Base-by-base conservation (phyloP, 2,888 invertebrate species). In the Miltochrista miniata region DNA sequence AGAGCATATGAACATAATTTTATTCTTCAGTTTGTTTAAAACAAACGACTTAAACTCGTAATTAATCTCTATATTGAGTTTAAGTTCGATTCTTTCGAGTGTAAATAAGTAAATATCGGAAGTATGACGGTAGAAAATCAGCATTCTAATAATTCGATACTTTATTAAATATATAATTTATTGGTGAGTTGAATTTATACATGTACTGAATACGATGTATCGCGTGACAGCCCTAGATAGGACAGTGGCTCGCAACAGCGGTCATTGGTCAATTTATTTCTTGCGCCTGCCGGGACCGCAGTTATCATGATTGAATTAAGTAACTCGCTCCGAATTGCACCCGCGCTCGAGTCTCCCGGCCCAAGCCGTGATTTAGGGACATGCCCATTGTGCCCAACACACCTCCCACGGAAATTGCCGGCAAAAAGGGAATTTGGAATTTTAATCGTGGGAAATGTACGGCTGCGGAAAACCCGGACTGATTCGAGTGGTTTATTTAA, bases 231-330 rank as follows among this genome's bases (percentile, higher is more conserved):
- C 84, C 86, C 82, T 84, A 63, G 11, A 40, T 11, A 18, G n/a
- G 43, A 40, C 51, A 59, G 38, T 43, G 51, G 67, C 61, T 66
- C 68, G 72, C 73, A 64, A 68, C 79, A 81, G 81, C 81, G 83
- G 85, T 81, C 88, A 84, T 84, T 83, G 90, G 89, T 89, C 89
- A 89, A 90, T 90, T 87, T 87, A 90, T 88, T 90, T 90, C 81
- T 90, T 86, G 85, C 83, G 75, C 76, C 73, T 70, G 75, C 63
- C 71, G 72, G 76, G 82, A 77, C 79, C 83, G 83, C 89, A 86
- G 90, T 89, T 90, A 92, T 90, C 90, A 83, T 85, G 90, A 92
- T 91, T 90, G 90, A 91, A 92, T 92, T 89, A 91, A 87, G 83
- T 81, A 81, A 81, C 76, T 68, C 49, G 72, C 67, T 69, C 76